Percentiles rank a stretch among this genome's conserved stretches.
These are phyloP conservation scores for Theodoxus fluviatilis DNA, from an alignment of 2,888 invertebrate species.

Conservation along the genomic window DNA sequence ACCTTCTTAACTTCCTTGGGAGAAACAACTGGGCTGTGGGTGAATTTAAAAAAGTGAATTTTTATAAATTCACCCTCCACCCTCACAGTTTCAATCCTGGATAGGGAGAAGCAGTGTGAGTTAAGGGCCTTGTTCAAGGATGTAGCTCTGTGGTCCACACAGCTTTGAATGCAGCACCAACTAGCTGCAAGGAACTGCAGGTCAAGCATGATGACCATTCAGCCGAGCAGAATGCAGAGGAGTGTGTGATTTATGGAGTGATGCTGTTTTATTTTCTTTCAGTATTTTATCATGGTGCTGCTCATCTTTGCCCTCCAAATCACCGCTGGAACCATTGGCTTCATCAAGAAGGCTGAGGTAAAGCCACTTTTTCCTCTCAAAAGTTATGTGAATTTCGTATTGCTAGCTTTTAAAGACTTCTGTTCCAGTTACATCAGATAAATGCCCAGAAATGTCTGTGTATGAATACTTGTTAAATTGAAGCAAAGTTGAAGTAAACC, in stretches of 20 bases:
- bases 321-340: slow-evolving; percentile 78
- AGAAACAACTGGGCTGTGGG: too few species aligned
- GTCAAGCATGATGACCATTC: background rate
- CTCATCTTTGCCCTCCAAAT: slow-evolving; percentile 81
- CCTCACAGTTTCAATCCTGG: too few species aligned
- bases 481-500: too few species aligned
- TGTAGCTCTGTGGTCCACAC: too few species aligned
- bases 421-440: background rate
- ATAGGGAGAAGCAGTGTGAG: too few species aligned
- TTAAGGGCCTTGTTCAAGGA: too few species aligned
- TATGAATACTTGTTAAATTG: background rate
- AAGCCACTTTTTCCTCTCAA: slow-evolving; percentile 50
- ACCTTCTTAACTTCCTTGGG: too few species aligned
- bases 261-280: slow-evolving; percentile 53
- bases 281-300: slow-evolving; percentile 83
- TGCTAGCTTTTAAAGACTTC: background rate
- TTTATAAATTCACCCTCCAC: too few species aligned
- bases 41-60: too few species aligned
- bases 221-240: background rate
- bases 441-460: background rate
- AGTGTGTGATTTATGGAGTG: background rate
- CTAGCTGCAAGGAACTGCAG: too few species aligned
- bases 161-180: too few species aligned
- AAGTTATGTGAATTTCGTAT: background rate
- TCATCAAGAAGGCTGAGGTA: slow-evolving; percentile 78